Conservation (phyloP, 1,140 invertebrate species). For the Scaptomyza hsui region DNA sequence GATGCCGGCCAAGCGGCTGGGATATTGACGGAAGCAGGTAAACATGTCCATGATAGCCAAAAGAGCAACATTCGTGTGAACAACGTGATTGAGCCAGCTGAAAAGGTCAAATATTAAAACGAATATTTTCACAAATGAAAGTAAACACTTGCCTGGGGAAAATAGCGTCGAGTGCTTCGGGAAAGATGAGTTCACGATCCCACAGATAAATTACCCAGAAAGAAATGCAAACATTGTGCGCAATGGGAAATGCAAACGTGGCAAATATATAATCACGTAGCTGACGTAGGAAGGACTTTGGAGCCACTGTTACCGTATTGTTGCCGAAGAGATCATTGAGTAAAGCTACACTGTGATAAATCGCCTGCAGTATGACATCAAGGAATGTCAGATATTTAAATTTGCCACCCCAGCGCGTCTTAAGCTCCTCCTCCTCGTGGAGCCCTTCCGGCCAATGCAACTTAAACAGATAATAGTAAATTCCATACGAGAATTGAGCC, state of each 20-base stretch:
- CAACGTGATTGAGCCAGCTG: slow-evolving; percentile 79
- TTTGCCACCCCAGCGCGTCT: slow-evolving; percentile 72
- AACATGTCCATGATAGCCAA: slow-evolving; percentile 74
- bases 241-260: slow-evolving; percentile 73
- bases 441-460: slow-evolving; percentile 59
- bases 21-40: slow-evolving; percentile 71
- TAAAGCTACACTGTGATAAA: slow-evolving; percentile 66
- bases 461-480: slow-evolving; percentile 69
- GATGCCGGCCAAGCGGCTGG: slow-evolving; percentile 59
- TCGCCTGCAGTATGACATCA: slow-evolving; percentile 68
- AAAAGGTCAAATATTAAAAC: slow-evolving; percentile 4
- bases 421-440: slow-evolving; percentile 59
- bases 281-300: slow-evolving; percentile 52
- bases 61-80: slow-evolving; percentile 74
- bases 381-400: slow-evolving; percentile 79
- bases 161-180: slow-evolving; percentile 62
- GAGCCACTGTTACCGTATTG: slow-evolving; percentile 39
- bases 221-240: slow-evolving; percentile 67
- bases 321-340: slow-evolving; percentile 66
- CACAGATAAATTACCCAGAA: slow-evolving; percentile 75
- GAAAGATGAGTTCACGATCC: slow-evolving; percentile 77
- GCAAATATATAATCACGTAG: slow-evolving; percentile 67
- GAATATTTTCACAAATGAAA: not conserved
- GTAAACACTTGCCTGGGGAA: slow-evolving; percentile 60
- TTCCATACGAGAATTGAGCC: slow-evolving; percentile 66